These are phyloP conservation scores for Brachionichthys hirsutus DNA, from an alignment of 2,113 vertebrate species.

Conservation along the genomic window DNA sequence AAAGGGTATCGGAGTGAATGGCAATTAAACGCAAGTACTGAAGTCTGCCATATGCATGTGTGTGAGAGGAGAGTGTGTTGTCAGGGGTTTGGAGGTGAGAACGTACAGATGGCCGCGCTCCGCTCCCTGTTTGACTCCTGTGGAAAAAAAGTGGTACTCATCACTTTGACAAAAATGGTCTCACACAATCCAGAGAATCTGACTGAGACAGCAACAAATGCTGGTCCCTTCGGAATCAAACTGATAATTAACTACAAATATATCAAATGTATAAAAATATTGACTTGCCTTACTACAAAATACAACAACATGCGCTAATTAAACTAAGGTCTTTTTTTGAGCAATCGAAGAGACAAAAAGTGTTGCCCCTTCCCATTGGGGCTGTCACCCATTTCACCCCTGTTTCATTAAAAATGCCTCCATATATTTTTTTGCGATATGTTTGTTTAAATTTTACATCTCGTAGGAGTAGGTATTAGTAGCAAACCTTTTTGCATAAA, in stretches of 20 bases:
- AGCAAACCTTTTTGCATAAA: no score
- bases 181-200: neutral
- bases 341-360: no score
- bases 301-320: no score
- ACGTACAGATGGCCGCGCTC: conserved; percentile 72
- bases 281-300: no score
- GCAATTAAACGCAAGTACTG: neutral
- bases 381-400: no score
- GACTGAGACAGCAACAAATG: neutral
- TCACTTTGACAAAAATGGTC: conserved; percentile 17
- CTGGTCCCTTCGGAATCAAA: neutral
- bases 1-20: neutral
- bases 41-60: conserved; percentile 18
- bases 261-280: no score
- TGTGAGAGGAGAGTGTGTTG: conserved; percentile 13
- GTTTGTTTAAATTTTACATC: no score
- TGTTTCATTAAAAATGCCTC: no score
- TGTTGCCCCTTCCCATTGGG: no score
- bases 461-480: no score
- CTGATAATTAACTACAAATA: neutral
- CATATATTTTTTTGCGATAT: no score
- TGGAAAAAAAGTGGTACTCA: conserved; percentile 24
- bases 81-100: conserved; percentile 38
- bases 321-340: no score
- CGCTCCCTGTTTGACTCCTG: conserved; percentile 66